phyloP scores from a whole-genome alignment of 1,140 invertebrate genomes.

The Phortica variegata region DNA sequence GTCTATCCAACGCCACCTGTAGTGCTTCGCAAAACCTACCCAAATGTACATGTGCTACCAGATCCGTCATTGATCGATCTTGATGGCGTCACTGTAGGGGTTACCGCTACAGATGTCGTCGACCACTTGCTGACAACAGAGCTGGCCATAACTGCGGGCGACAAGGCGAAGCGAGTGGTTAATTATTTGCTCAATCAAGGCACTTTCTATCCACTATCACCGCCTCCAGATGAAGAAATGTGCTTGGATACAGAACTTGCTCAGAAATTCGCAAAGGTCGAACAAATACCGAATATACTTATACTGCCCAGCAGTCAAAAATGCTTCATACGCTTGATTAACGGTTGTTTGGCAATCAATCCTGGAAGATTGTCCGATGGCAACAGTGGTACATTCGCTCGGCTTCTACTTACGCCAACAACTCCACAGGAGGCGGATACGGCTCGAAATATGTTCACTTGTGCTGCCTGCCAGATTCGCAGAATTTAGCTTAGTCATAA shows the following conservation, averaged over 20 bases:
- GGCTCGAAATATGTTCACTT: conserved; percentile 37
- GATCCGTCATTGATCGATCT: conserved; percentile 81
- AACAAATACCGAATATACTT: conserved; percentile 76
- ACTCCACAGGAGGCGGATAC: conserved; percentile 22
- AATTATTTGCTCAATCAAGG: conserved; percentile 76
- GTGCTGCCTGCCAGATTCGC: conserved; percentile 44
- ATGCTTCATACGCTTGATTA: conserved; percentile 68
- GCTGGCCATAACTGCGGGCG: conserved; percentile 62
- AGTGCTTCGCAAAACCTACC: conserved; percentile 58
- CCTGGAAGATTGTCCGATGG: conserved; percentile 75
- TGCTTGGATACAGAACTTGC: conserved; percentile 69
- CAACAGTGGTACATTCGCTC: conserved; percentile 64
- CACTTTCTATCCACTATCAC: conserved; percentile 80
- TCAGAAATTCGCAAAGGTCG: conserved; percentile 67
- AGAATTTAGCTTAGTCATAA: conserved; percentile 21
- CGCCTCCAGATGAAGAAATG: conserved; percentile 67
- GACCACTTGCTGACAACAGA: conserved; percentile 79
- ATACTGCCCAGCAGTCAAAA: conserved; percentile 81
- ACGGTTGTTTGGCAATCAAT: conserved; percentile 79
- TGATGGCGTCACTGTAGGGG: conserved; percentile 72
- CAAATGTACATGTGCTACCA: conserved; percentile 67
- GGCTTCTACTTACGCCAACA: conserved; percentile 53
- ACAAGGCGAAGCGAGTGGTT: conserved; percentile 71
- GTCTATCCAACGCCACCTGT: conserved; percentile 83
- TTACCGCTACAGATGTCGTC: conserved; percentile 80